Evolutionary conservation across 1,140 invertebrate species (phyloP), one percentile per base, ranked within the genome.

Genomic region (Vanessa tameamea): DNA sequence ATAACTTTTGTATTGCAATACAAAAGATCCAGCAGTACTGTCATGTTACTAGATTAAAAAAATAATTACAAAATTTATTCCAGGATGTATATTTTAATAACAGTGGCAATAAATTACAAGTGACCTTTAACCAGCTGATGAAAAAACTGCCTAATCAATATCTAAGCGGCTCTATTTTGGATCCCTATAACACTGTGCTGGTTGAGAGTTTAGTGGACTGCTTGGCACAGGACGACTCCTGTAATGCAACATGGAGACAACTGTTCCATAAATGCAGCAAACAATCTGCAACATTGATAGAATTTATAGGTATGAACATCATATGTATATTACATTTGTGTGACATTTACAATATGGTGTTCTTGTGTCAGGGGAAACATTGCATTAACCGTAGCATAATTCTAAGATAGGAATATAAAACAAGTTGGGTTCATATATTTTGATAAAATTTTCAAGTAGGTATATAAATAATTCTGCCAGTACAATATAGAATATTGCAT

Each of bases 101-200:
- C 64, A 86, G 85, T 66, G 86, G 87, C 72, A 90, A 90, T 76
- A 92, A 91, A 73, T 75, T 91, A 13, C 91, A 92, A 91, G 91
- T 92, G 72, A 85, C 86, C 53, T 92, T 92, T 69, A 92, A 92
- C 69, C 89, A 91, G 69, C 79, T 92, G 53, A 89, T 92, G 86
- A 92, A 92, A 77, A 91, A 92, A 71, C 79, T 92, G 51, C 91
- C 91, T 1, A 92, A 92, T 71, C 91, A 92, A 69, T 91, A 89
- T 67, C 77, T 91, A 7, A 87, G 80, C 61, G 87, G 89, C 1
- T 8, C 76, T 1, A 76, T 59, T 2, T 64, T 92, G 61, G 89
- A 91, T 68, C 79, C 84, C 0, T 92, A 90, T 72, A 86, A 91
- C 51, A 73, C 50, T 20, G 88, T 89, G 2, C 57, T 92, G 15